These are phyloP conservation scores for Leuciscus idus DNA, from an alignment of 2,113 vertebrate genomes.

Conservation along the genomic window DNA sequence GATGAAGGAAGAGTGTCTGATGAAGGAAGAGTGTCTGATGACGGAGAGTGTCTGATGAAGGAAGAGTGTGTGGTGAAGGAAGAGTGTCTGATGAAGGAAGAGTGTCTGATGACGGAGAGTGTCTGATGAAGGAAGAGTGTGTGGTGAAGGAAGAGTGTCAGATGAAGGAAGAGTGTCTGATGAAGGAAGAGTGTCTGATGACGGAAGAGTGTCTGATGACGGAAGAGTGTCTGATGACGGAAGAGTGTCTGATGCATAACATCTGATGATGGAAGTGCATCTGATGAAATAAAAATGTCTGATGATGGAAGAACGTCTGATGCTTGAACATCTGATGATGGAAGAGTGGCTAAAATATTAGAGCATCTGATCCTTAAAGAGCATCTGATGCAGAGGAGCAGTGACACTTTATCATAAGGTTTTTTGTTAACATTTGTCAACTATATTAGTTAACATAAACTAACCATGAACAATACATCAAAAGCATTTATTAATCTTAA, in stretches of 20 bases:
- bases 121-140: not conserved
- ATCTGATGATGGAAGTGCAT: not conserved
- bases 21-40: no score
- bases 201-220: not conserved
- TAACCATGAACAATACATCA: no score
- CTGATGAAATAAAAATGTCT: not conserved
- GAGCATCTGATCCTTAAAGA: not conserved
- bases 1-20: no score
- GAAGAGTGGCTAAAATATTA: not conserved
- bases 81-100: no score
- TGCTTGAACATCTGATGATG: not conserved
- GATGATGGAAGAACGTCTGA: not conserved
- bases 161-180: no score
- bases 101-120: no score
- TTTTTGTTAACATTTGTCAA: no score
- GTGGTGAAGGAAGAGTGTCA: not conserved
- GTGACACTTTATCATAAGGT: no score
- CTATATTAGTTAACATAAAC: no score
- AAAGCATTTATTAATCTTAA: no score
- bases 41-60: no score
- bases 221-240: not conserved
- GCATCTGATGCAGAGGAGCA: not conserved
- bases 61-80: no score
- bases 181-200: not conserved
- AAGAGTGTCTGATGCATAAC: not conserved